A percentile compares a stretch with the other conserved stretches of the same genome.
Conservation (phyloP, 2,113 vertebrate genomes). For the Thunnus thynnus region DNA sequence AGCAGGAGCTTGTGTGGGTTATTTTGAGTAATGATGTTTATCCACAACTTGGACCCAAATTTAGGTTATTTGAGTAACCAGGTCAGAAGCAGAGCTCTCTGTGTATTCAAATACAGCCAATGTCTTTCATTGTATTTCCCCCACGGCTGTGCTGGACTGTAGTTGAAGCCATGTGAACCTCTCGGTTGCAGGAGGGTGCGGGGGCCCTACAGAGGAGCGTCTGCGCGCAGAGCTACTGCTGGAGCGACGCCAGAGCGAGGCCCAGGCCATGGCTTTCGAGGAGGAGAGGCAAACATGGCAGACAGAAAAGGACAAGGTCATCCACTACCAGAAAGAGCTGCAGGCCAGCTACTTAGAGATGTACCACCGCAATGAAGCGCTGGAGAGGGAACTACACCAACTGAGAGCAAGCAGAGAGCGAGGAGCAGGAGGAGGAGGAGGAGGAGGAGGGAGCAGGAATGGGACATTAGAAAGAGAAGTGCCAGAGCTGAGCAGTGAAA, state of each 20-base stretch:
- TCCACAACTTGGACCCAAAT: slow-evolving; percentile 28
- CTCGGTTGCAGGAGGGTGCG: slow-evolving; percentile 67
- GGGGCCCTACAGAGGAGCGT: slow-evolving; percentile 85
- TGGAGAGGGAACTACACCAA: slow-evolving; percentile 90
- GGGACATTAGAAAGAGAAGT: slow-evolving; percentile 91
- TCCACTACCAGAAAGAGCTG: slow-evolving; percentile 90
- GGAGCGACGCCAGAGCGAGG: slow-evolving; percentile 93
- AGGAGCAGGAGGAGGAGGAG: slow-evolving; percentile 77
- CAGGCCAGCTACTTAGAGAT: slow-evolving; percentile 97
- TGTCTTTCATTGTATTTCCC: slow-evolving; percentile 48
- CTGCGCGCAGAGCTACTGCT: slow-evolving; percentile 93
- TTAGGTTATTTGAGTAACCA: slow-evolving; percentile 53
- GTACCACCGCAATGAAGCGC: slow-evolving; percentile 91
- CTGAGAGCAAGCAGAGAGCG: slow-evolving; percentile 81
- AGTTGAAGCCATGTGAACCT: slow-evolving; percentile 55
- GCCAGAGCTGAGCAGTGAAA: slow-evolving; percentile 79
- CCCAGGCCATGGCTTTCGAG: slow-evolving; percentile 92
- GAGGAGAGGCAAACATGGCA: slow-evolving; percentile 95
- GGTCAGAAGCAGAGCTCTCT: slow-evolving; percentile 48
- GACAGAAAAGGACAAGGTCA: slow-evolving; percentile 92
- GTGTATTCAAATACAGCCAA: slow-evolving; percentile 30
- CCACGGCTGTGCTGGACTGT: slow-evolving; percentile 23
- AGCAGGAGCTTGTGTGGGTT: slow-evolving; percentile 11
- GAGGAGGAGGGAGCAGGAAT: slow-evolving; percentile 73
- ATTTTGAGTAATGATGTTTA: slow-evolving; percentile 30